phyloP scores from a whole-genome alignment of 1,140 invertebrate genomes.

The Conus betulinus region DNA sequence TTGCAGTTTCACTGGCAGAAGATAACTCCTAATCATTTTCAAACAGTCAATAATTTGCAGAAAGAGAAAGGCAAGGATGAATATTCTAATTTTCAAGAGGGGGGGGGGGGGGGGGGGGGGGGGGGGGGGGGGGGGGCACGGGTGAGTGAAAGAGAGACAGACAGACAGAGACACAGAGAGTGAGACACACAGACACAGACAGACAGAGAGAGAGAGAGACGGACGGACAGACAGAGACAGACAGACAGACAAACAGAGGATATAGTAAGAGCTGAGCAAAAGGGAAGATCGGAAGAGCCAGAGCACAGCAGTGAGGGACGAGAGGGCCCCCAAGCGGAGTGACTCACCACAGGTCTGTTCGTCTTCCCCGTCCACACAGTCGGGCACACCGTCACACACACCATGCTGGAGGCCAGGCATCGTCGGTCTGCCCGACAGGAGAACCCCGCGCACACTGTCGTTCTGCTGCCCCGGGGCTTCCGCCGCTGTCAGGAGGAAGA shows the following conservation, averaged over 20 bases:
- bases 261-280: background rate
- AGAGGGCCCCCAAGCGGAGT: too few species aligned
- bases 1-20: too few species aligned
- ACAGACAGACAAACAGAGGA: background rate
- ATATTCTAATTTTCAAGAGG: too few species aligned
- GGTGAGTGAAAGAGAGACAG: too few species aligned
- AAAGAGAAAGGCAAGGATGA: too few species aligned
- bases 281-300: background rate
- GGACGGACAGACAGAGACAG: background rate
- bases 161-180: too few species aligned
- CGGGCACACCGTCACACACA: constrained; percentile 55
- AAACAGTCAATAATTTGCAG: too few species aligned
- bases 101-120: too few species aligned
- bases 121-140: too few species aligned
- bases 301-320: too few species aligned
- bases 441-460: constrained; percentile 18
- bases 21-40: too few species aligned
- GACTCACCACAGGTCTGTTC: constrained; percentile 55
- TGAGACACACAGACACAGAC: too few species aligned
- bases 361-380: constrained; percentile 54
- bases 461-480: constrained; percentile 7
- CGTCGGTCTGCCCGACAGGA: constrained; percentile 36
- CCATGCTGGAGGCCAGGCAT: constrained; percentile 35
- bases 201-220: background rate
- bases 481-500: background rate